Conservation (phyloP, 2,888 invertebrate genomes). For the Lymantria monacha region DNA sequence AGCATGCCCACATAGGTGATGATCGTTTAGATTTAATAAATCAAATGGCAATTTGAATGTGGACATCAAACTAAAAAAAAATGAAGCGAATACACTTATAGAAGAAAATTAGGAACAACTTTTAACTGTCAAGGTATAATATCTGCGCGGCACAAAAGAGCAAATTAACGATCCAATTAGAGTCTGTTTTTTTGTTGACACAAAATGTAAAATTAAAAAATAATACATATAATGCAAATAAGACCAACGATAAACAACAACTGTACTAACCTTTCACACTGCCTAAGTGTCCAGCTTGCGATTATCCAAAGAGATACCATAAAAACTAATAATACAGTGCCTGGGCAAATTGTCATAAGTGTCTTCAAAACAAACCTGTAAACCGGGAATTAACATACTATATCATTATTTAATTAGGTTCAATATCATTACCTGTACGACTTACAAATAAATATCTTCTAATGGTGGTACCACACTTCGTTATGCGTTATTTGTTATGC, state of each 20-base stretch:
- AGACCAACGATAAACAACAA: constrained; percentile 39
- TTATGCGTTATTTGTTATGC: too few relatives aligned
- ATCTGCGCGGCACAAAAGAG: constrained; percentile 25
- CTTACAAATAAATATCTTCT: too few relatives aligned
- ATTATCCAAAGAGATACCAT: constrained; percentile 99
- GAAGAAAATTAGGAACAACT: constrained; percentile 28
- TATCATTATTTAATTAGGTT: not conserved
- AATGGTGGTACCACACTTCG: too few relatives aligned
- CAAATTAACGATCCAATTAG: constrained; percentile 26
- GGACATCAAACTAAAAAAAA: constrained; percentile 48
- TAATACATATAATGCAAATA: constrained; percentile 5
- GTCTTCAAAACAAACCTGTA: constrained; percentile 96
- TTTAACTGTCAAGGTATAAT: constrained; percentile 18
- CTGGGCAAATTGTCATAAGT: constrained; percentile 99
- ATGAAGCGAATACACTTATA: constrained; percentile 58
- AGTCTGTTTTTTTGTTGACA: constrained; percentile 10
- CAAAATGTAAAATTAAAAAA: constrained; percentile 18
- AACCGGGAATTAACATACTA: constrained; percentile 15
- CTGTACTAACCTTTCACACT: constrained; percentile 96
- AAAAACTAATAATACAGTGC: constrained; percentile 97
- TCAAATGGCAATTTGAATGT: constrained; percentile 44
- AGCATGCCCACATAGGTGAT: constrained; percentile 73
- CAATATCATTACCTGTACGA: too few relatives aligned
- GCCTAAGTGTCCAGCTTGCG: constrained; percentile 98
- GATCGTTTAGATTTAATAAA: constrained; percentile 45